These are phyloP conservation scores for Phrynosoma blainvillii DNA, from an alignment of 2,113 vertebrate species.

Conservation along the genomic window DNA sequence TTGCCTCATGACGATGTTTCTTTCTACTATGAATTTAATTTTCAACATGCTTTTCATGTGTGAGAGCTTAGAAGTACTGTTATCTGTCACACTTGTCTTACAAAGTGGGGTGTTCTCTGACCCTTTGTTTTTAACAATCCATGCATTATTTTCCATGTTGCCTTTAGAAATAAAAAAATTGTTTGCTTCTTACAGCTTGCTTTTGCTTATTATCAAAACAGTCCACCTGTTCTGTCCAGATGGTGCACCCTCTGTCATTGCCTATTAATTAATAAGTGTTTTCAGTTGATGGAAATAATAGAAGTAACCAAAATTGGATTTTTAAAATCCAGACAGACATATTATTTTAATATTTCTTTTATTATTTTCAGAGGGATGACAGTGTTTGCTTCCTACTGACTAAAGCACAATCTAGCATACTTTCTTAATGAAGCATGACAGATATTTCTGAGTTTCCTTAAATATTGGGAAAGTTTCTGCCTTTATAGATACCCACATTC, in stretches of 20 bases:
- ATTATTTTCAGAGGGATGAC: neutral
- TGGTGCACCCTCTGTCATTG: conserved; percentile 5
- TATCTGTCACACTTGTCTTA: neutral
- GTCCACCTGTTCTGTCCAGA: conserved; percentile 36
- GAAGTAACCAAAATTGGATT: neutral
- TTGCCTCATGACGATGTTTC: neutral
- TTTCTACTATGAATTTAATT: conserved; percentile 6
- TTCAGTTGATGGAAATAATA: neutral
- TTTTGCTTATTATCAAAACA: conserved; percentile 39
- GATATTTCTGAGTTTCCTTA: neutral
- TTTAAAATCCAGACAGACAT: neutral
- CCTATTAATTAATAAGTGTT: conserved; percentile 34
- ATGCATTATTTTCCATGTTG: neutral
- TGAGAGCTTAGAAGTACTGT: neutral
- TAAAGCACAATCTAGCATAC: neutral
- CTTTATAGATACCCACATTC: neutral
- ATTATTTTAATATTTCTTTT: neutral
- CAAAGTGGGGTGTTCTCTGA: neutral
- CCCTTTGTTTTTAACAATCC: conserved; percentile 14
- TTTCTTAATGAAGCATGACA: conserved; percentile 10
- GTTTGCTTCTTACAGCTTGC: conserved; percentile 5
- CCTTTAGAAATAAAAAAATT: conserved; percentile 30
- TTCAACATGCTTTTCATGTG: neutral
- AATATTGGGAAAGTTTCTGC: neutral
- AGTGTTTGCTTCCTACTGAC: neutral